Conservation (phyloP, 2,113 vertebrate genomes). For the Aspiorhynchus laticeps region DNA sequence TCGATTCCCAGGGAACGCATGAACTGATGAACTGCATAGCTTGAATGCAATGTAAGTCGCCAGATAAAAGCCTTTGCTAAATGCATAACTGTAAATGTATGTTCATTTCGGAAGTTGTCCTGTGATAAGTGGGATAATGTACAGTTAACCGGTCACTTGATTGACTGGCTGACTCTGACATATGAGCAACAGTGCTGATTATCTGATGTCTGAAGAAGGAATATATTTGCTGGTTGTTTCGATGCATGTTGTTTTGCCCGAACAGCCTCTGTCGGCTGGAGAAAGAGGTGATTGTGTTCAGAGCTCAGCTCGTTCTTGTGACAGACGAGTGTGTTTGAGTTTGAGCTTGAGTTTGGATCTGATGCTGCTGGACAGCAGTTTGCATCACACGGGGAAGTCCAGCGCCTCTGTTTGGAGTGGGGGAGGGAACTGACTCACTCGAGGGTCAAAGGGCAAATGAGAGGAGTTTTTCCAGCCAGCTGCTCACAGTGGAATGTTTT, state of each 20-base stretch:
- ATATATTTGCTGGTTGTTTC: neutral
- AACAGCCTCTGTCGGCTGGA: neutral
- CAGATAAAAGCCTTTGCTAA: neutral
- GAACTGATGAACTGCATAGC: neutral
- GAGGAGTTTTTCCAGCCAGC: conserved; percentile 42
- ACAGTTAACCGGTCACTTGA: neutral
- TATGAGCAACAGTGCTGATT: neutral
- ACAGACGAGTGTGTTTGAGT: neutral
- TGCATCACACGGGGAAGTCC: neutral
- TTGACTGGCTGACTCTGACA: neutral
- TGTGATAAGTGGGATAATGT: neutral
- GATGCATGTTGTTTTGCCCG: neutral
- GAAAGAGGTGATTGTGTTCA: conserved; percentile 26
- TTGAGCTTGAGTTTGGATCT: neutral
- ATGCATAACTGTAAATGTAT: neutral
- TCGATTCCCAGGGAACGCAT: neutral
- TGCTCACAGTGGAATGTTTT: conserved; percentile 26
- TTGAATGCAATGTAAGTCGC: neutral
- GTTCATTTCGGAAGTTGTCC: neutral
- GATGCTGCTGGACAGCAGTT: neutral
- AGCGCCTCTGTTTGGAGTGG: conserved; percentile 3
- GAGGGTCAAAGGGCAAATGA: conserved; percentile 23
- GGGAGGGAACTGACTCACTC: conserved; percentile 31
- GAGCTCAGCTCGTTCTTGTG: neutral
- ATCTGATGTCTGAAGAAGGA: neutral